Percentiles rank a stretch among this genome's conserved stretches.
Evolutionary conservation across 2,113 vertebrate genomes (phyloP).

Genomic region (Corythornis madagascariensis): DNA sequence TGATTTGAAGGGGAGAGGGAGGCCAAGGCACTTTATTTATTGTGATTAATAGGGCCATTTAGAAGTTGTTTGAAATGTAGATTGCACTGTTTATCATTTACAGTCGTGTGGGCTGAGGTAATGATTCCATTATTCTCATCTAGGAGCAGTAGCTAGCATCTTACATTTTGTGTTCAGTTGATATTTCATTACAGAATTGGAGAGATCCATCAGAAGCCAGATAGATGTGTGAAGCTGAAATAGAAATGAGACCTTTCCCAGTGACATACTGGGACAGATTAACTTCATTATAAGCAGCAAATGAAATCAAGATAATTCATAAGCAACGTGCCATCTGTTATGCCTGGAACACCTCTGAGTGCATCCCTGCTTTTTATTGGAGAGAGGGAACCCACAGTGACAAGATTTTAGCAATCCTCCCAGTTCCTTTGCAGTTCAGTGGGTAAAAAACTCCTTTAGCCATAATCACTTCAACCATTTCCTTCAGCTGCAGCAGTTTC

Average conservation of each 20-base stretch:
- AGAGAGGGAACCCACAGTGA: constrained; percentile 43
- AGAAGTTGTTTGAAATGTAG: constrained; percentile 76
- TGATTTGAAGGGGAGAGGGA: constrained; percentile 70
- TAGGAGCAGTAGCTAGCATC: constrained; percentile 66
- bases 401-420: constrained; percentile 50
- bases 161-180: constrained; percentile 68
- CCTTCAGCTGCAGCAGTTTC: constrained; percentile 44
- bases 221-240: constrained; percentile 70
- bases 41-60: constrained; percentile 81
- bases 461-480: constrained; percentile 57
- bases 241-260: constrained; percentile 74
- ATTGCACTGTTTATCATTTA: constrained; percentile 83
- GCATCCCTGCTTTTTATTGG: constrained; percentile 61
- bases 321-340: constrained; percentile 74
- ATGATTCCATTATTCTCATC: constrained; percentile 83
- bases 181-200: constrained; percentile 70
- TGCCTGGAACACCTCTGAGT: constrained; percentile 67
- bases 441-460: constrained; percentile 67
- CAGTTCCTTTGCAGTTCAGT: constrained; percentile 60
- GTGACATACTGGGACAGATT: constrained; percentile 71
- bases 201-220: constrained; percentile 70
- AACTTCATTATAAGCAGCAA: constrained; percentile 72
- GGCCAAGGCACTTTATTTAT: constrained; percentile 70
- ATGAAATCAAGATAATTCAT: constrained; percentile 73
- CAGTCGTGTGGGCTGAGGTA: constrained; percentile 76